Evolutionary conservation across 2,888 invertebrate species (phyloP).

Genomic region (Oegoconia quadripuncta): DNA sequence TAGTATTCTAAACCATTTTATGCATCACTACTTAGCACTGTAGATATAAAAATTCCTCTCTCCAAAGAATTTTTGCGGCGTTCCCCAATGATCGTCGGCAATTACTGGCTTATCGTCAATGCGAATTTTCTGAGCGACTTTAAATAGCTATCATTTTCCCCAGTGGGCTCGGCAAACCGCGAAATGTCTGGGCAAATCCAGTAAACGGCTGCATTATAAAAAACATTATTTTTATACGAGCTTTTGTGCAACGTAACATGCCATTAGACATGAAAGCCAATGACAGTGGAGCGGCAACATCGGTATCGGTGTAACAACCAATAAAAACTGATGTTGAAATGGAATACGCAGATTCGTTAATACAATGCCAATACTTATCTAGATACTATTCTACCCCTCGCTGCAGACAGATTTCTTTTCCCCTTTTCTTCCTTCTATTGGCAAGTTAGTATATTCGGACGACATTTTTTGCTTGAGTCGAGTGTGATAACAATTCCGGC

Average conservation of each 20-base stretch:
- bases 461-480: too few relatives aligned
- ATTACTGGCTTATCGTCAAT: constrained; percentile 64
- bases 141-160: constrained; percentile 67
- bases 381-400: too few relatives aligned
- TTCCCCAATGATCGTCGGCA: constrained; percentile 56
- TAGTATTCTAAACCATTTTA: too few relatives aligned
- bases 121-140: constrained; percentile 66
- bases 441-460: too few relatives aligned
- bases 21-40: too few relatives aligned
- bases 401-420: too few relatives aligned
- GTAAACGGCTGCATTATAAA: constrained; percentile 42
- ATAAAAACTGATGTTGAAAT: not conserved
- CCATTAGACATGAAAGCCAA: constrained; percentile 21
- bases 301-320: not conserved
- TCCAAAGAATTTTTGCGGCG: constrained; percentile 35
- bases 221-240: constrained; percentile 40
- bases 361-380: too few relatives aligned
- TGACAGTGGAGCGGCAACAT: not conserved
- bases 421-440: too few relatives aligned
- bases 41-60: constrained; percentile 41
- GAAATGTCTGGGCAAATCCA: constrained; percentile 44
- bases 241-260: constrained; percentile 30
- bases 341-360: too few relatives aligned
- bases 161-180: constrained; percentile 41
- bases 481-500: too few relatives aligned